These are phyloP conservation scores for Oncorhynchus kisutch DNA, from an alignment of 2,113 vertebrate genomes.

Conservation along the genomic window DNA sequence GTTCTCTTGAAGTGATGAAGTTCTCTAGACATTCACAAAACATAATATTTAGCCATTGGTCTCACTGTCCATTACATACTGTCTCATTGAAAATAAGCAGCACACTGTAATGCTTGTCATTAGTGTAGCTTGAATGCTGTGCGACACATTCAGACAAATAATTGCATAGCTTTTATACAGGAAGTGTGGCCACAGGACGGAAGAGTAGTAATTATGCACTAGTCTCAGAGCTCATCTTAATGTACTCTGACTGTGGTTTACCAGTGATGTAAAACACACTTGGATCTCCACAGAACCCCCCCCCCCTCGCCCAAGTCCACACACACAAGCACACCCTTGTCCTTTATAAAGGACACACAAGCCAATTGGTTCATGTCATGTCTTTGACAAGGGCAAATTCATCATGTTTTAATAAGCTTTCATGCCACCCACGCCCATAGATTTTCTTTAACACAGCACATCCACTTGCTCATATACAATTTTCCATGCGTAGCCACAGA, in stretches of 20 bases:
- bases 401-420: constrained; percentile 16
- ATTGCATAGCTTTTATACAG: too few relatives aligned
- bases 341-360: background rate
- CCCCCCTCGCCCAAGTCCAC: background rate
- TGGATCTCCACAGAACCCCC: background rate
- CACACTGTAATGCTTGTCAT: too few relatives aligned
- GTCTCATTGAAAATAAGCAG: too few relatives aligned
- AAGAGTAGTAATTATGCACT: too few relatives aligned
- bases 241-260: background rate
- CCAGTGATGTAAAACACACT: background rate
- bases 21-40: too few relatives aligned
- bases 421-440: constrained; percentile 2
- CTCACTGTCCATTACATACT: too few relatives aligned
- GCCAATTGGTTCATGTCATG: background rate
- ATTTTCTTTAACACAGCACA: background rate
- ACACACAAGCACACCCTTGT: background rate
- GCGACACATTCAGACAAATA: too few relatives aligned
- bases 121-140: too few relatives aligned
- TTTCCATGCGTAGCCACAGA: constrained; percentile 15
- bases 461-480: constrained; percentile 7
- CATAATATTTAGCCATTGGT: too few relatives aligned
- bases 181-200: too few relatives aligned
- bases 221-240: too few relatives aligned
- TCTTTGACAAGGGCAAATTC: background rate
- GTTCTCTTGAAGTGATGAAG: too few relatives aligned